Conservation (phyloP, 2,113 vertebrate genomes). For the Cairina moschata region DNA sequence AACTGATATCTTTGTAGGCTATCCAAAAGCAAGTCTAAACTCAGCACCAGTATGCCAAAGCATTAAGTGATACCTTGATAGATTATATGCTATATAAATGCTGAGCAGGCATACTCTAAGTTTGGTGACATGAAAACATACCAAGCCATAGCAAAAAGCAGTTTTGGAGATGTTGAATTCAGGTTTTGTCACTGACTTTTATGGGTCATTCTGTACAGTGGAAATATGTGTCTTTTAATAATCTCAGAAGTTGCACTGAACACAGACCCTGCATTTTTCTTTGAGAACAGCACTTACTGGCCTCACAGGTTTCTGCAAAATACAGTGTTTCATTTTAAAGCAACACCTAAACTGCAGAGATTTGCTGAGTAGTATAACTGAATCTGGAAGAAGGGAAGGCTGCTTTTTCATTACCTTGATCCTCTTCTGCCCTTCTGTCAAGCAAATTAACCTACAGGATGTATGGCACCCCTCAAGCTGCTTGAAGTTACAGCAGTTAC, state of each 20-base stretch:
- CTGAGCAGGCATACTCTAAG: background rate
- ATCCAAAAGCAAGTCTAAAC: background rate
- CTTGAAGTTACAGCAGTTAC: background rate
- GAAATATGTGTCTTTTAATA: background rate
- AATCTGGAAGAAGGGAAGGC: background rate
- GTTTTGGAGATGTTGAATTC: background rate
- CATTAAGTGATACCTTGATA: background rate
- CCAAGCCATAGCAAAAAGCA: background rate
- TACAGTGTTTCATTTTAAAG: background rate
- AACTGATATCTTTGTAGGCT: background rate
- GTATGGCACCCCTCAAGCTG: background rate
- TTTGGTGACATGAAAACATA: background rate
- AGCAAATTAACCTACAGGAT: background rate
- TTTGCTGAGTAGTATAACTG: background rate
- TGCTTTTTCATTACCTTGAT: background rate
- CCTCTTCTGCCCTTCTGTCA: background rate
- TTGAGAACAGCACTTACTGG: background rate
- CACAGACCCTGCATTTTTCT: background rate
- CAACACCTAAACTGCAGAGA: background rate
- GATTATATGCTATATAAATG: background rate
- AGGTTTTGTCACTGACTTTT: background rate
- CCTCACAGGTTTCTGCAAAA: background rate
- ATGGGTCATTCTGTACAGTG: background rate
- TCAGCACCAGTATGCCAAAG: background rate
- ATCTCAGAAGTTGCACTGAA: rapidly evolving